Evolutionary conservation across 2,888 invertebrate species (phyloP).

Genomic region (Geotrupes spiniger): DNA sequence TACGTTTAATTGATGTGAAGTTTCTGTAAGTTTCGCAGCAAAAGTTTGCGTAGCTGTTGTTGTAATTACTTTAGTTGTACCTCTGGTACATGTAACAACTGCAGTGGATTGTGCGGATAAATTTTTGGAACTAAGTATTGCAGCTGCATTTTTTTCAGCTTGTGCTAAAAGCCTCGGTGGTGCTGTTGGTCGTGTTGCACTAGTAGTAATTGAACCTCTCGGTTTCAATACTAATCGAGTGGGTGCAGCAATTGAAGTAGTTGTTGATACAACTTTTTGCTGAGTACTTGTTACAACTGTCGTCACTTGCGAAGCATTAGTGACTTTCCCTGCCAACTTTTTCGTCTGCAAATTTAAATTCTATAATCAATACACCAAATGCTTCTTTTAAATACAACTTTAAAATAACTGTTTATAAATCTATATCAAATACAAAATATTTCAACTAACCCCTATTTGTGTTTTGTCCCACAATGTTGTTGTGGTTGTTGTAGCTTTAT

Average conservation of each 20-base stretch:
- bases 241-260: slow-evolving; percentile 30
- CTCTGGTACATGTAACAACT: slow-evolving; percentile 35
- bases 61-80: slow-evolving; percentile 33
- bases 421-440: slow-evolving; percentile 9
- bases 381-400: no score
- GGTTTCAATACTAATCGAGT: slow-evolving; percentile 38
- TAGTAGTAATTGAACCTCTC: slow-evolving; percentile 34
- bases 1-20: slow-evolving; percentile 34
- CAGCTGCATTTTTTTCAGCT: slow-evolving; percentile 53
- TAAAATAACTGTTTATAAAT: not conserved
- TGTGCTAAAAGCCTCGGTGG: slow-evolving; percentile 58
- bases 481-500: slow-evolving; percentile 55
- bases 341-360: slow-evolving; percentile 39
- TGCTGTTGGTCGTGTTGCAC: slow-evolving; percentile 36
- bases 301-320: slow-evolving; percentile 25
- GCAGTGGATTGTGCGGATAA: slow-evolving; percentile 44
- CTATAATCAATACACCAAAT: no score
- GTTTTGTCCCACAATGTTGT: slow-evolving; percentile 60
- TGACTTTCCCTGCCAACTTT: slow-evolving; percentile 45
- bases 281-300: slow-evolving; percentile 27
- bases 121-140: slow-evolving; percentile 34
- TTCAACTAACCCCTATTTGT: slow-evolving; percentile 50
- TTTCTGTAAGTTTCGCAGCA: slow-evolving; percentile 69
- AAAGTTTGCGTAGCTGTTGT: slow-evolving; percentile 63
- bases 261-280: slow-evolving; percentile 35